Evolutionary conservation across 2,888 invertebrate species (phyloP), one percentile per base, ranked within the genome.

Genomic region (Nephrotoma flavescens): DNA sequence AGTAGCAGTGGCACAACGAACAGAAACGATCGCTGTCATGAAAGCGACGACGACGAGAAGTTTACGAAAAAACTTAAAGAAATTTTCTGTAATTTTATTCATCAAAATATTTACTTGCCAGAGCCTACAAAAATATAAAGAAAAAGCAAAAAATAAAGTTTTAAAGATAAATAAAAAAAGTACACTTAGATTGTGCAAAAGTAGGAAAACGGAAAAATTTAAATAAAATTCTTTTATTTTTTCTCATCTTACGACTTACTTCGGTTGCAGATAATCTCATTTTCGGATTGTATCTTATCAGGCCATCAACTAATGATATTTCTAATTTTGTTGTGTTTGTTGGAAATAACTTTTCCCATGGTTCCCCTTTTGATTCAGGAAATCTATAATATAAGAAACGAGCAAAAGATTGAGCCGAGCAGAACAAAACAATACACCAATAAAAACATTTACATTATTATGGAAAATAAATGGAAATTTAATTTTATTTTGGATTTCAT

Each of bases 341-440:
- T 0, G 97, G 96, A 88, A 98, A 92, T 5, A 98, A 93, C 86
- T 94, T 94, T 11, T 95, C 93, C 95, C 97, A 96, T 31, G 95
- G 94, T 84, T 96, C 94, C 0, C 96, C 96, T 42, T 94, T 92
- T 52, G 96, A 96, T 88, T 95, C 94, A 0, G 97, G 96, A 92
- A 99, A 92, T 87, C 91, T 52, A 57, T 41, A 84, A 12, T 42
- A 83, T 57, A 86, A 71, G 44, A 71, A 71, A 71, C 6, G 19
- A 42, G 9, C 31, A 12, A 71, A 31, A 71, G 6, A 31, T 71
- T 71, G 31, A 71, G 31, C 71, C 7, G 71, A 71, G 31, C 19
- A 6, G 71, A 71, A 71, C 71, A 71, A 71, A 71, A 71, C 19
- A 71, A 71, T 71, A 71, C 9, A 71, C 71, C 71, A 71, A 71